Base-by-base conservation (phyloP, 2,113 vertebrate genomes). In the Tor tambroides region DNA sequence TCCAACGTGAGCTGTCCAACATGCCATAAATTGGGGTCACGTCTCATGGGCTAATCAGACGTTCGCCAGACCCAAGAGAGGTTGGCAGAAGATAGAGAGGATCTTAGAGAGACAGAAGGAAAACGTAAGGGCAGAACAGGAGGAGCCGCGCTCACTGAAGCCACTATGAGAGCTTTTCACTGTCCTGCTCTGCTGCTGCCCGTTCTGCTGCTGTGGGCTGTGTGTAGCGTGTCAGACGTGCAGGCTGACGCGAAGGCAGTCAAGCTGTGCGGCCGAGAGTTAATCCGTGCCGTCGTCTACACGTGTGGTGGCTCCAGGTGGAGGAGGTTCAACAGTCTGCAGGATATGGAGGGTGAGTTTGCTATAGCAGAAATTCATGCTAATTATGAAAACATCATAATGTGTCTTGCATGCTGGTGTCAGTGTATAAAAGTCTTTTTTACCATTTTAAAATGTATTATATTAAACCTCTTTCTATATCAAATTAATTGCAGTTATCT, bases 301-400 rank as follows among this genome's bases (percentile, higher is more conserved):
- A 97, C 96, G 79, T 98, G 98, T 0, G 97, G 97, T 0, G 95
- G 96, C 26, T 97, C 98, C 0, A 92, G 96, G 21, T 98, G 97
- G 97, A 96, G 89, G 51, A 94, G 96, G 71, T 67, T 94, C 1
- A 83, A 93, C 54, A 19, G 2, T 0, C 92, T 91, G 3, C 23
- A 88, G 19, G 92, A 93, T 1, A 87, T 89, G 63, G 74, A 91
- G 1, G 96, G 96, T 97, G 87, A 96, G 93, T 86, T 30, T n/a
- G 11, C 5, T 8, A 2, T n/a, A 28, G 23, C 59, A 15, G 6
- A 41, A 0, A 14, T 19, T 38, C 32, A 23, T 23, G 69, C 6
- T 19, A 10, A 69, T 69, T 32, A 15, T 69, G 15, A 9, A 19
- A 54, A 54, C 17, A 21, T 43, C n/a, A 14, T 30, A 2, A 2